Evolutionary conservation across 1,140 invertebrate species (phyloP), one percentile per base, ranked within the genome.

Genomic region (Lordiphosa clarofinis): DNA sequence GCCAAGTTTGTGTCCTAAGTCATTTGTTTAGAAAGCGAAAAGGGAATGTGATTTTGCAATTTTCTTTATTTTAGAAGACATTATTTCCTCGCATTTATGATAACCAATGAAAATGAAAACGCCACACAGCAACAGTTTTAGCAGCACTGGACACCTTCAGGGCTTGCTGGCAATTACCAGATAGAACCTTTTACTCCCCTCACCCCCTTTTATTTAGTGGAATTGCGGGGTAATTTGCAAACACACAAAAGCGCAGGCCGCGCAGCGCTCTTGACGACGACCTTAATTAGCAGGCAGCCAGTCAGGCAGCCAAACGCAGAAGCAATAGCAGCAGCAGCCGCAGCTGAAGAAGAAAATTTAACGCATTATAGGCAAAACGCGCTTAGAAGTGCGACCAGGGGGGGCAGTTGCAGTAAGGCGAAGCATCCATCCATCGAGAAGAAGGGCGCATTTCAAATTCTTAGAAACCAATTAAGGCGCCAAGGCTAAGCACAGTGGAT

Each of bases 151-250:
- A 24, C 4, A 56, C 9, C 63, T 40, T 31, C 37, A 58, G 53
- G 37, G 59, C 49, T 56, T 60, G 54, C 64, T 28, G 31, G 58
- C 73, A 75, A 76, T 76, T 76, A 76, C 73, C 66, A 63, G 35
- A 55, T 70, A 44, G 49, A 44, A 47, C 33, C 61, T 47, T 40
- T 24, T 31, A 44, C 39, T 40, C 42, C 48, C 15, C 47, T 9
- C 12, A 4, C 28, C 28, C 59, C 31, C 28, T 39, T 12, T 21
- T 40, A 13, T 15, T 35, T 37, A 37, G 49, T 39, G 56, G 56
- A 81, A 82, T 82, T 76, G 78, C 63, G 53, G 78, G 73, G 76
- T 84, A 82, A 81, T 84, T 81, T 82, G 78, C 78, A 81, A 81
- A 81, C 76, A 73, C 76, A 82, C 63, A 76, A 64, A 65, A 62